phyloP scores from a whole-genome alignment of 2,888 invertebrate species.

The Phalangium opilio region DNA sequence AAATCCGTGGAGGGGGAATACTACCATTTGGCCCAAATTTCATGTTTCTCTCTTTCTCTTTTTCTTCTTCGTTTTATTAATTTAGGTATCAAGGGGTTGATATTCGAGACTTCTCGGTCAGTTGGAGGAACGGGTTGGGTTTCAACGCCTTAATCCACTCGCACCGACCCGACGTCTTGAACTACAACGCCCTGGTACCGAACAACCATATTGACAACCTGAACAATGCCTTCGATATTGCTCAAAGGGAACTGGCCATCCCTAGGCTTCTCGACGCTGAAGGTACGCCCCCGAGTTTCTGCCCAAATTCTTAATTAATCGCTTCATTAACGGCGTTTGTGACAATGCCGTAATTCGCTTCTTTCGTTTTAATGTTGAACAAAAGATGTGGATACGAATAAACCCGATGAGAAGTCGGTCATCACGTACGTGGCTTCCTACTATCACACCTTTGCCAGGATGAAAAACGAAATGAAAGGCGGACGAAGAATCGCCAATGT shows the following conservation, averaged over 20 bases:
- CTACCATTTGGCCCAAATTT: no score
- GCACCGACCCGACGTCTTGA: slow-evolving; percentile 88
- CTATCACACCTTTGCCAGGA: slow-evolving; percentile 96
- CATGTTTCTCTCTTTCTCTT: no score
- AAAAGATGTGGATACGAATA: slow-evolving; percentile 73
- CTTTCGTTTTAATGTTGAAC: no score
- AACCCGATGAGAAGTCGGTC: slow-evolving; percentile 96
- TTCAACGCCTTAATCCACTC: slow-evolving; percentile 98
- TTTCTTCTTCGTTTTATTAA: no score
- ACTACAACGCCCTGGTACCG: slow-evolving; percentile 62
- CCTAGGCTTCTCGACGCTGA: slow-evolving; percentile 86
- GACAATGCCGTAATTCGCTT: no score
- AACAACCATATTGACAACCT: slow-evolving; percentile 81
- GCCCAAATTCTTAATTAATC: no score
- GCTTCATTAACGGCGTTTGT: no score
- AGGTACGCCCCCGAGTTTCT: no score
- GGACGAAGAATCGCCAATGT: slow-evolving; percentile 94
- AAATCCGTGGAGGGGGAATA: no score
- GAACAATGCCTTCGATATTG: slow-evolving; percentile 93
- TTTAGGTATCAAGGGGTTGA: slow-evolving; percentile 33
- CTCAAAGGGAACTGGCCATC: slow-evolving; percentile 81
- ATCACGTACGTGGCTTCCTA: slow-evolving; percentile 98
- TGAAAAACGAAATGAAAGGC: slow-evolving; percentile 97
- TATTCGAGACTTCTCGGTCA: slow-evolving; percentile 44
- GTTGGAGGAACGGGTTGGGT: slow-evolving; percentile 91